Evolutionary conservation across 2,113 vertebrate genomes (phyloP).

Genomic region (Origma solitaria): DNA sequence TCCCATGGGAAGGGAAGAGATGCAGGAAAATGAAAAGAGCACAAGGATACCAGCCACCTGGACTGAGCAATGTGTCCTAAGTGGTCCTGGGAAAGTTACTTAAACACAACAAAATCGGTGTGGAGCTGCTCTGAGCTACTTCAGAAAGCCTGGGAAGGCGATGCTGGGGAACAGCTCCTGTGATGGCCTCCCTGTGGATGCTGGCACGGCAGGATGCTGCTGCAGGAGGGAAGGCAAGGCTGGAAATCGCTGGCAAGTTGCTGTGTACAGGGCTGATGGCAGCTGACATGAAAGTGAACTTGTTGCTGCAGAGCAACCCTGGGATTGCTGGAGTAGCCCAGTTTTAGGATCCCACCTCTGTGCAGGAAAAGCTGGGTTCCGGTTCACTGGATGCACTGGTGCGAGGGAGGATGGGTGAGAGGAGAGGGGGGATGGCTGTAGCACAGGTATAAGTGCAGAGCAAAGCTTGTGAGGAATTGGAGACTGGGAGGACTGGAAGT

Average conservation of each 20-base stretch:
- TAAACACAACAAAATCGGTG: background rate
- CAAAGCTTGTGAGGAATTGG: accelerated
- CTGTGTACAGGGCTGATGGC: background rate
- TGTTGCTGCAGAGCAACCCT: background rate
- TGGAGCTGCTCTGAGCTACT: background rate
- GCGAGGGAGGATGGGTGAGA: background rate
- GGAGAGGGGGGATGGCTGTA: background rate
- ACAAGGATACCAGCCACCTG: background rate
- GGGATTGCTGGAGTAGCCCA: background rate
- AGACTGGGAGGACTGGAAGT: background rate
- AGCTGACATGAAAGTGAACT: background rate
- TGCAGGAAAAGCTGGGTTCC: background rate
- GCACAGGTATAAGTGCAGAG: background rate
- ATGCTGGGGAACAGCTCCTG: accelerated
- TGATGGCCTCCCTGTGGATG: background rate
- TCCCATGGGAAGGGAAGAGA: slow-evolving; percentile 19
- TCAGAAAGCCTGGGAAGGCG: background rate
- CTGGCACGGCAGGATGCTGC: background rate
- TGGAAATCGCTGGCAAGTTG: background rate
- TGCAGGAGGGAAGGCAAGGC: background rate
- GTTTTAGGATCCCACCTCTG: background rate
- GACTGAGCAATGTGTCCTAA: accelerated
- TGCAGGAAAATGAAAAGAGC: background rate
- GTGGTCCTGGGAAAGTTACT: background rate
- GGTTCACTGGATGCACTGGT: background rate